These are phyloP conservation scores for Heliangelus exortis DNA, from an alignment of 2,797 vertebrate species.

Conservation along the genomic window DNA sequence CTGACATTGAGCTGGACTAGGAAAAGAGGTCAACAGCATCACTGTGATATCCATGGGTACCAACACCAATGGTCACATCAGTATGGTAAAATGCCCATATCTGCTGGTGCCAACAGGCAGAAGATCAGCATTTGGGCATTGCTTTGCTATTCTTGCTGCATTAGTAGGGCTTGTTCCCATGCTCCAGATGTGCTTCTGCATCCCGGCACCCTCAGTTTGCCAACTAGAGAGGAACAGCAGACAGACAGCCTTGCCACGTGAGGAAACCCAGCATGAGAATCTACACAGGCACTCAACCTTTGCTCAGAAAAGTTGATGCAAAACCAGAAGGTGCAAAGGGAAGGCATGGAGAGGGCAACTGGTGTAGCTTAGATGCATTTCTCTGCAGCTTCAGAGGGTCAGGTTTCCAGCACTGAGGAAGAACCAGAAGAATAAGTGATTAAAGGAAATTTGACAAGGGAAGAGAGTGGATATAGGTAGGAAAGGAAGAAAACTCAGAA, in stretches of 20 bases:
- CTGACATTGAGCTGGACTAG: not conserved
- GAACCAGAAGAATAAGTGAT: conserved; percentile 40
- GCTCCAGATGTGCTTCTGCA: not conserved
- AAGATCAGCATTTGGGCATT: not conserved
- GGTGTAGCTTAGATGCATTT: not conserved
- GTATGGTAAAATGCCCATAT: not conserved
- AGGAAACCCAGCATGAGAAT: not conserved
- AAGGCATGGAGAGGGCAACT: rapidly evolving
- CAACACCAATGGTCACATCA: rapidly evolving
- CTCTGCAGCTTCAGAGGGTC: not conserved
- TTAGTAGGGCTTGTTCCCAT: not conserved
- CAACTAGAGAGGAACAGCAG: not conserved
- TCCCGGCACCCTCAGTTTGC: rapidly evolving
- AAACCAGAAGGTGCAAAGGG: not conserved
- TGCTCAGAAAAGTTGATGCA: not conserved
- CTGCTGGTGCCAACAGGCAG: rapidly evolving
- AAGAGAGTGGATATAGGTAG: not conserved
- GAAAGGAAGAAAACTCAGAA: conserved; percentile 1
- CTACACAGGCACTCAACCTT: not conserved
- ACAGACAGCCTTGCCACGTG: rapidly evolving
- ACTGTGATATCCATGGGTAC: rapidly evolving
- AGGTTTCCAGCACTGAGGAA: not conserved
- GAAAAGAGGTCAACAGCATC: not conserved
- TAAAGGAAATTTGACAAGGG: conserved; percentile 39
- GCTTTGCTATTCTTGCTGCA: not conserved